Evolutionary conservation across 2,888 invertebrate genomes (phyloP), one percentile per base, ranked within the genome.

Genomic region (Cinara cedri): DNA sequence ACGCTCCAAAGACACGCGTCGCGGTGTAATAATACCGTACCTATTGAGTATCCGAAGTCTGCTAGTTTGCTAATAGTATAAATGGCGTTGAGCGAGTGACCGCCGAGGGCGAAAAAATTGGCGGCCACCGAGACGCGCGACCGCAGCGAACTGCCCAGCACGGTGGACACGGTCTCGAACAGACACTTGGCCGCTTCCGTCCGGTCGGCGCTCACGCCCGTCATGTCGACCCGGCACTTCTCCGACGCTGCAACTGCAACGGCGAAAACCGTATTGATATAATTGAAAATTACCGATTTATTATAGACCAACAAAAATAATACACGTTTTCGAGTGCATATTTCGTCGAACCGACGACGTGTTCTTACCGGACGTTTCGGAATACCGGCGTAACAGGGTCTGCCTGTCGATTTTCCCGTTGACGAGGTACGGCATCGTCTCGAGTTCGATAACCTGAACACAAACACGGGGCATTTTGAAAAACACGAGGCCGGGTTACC

Each of bases 361-460:
- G n/a, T 55, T 82, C 86, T 87, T 85, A 90, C 90, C 89, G 0
- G 90, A 89, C 78, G 89, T 90, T 85, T 93, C 91, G 24, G 84
- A 84, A 83, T 93, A 95, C 85, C 89, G 89, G 84, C 91, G 91
- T 72, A 95, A 86, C 49, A 96, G 85, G 0, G 90, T 87, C 84
- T 95, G 94, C 51, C 95, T 88, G 86, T 96, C 95, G 10, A 92
- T 91, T 87, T 96, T 96, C 0, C 95, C 96, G 85, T 95, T 96
- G 0, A 94, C 93, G 46, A 95, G 87, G 42, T 93, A 86, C 0
- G 95, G 95, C 75, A 96, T 89, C n/a, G 85, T 88, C 24, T 93
- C 91, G 14, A 94, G 86, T 1, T 92, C 87, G 24, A 93, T 89
- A 0, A 92, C 89, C 88, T 90, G 85, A 14, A 85, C 57, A 9